Percentiles rank a stretch among this genome's conserved stretches.
phyloP scores from a whole-genome alignment of 2,888 invertebrate species.

The Troglohyphantes excavatus region DNA sequence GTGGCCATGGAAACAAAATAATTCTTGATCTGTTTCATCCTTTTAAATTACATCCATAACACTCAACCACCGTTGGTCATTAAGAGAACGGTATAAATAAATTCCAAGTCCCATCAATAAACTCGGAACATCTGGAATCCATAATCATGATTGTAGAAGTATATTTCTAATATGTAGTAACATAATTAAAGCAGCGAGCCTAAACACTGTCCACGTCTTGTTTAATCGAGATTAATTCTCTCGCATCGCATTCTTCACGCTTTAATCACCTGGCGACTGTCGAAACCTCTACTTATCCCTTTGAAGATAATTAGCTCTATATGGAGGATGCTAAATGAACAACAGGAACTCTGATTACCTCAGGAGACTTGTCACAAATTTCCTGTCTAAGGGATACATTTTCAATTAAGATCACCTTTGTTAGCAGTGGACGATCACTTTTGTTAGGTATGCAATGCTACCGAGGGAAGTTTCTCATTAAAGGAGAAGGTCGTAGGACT shows the following conservation, averaged over 20 bases:
- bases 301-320: constrained; percentile 76
- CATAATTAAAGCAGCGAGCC: constrained; percentile 67
- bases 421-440: constrained; percentile 61
- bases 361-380: constrained; percentile 66
- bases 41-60: too few species aligned
- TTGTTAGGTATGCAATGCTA: constrained; percentile 24
- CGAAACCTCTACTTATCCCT: constrained; percentile 77
- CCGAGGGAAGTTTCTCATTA: constrained; percentile 39
- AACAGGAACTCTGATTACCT: constrained; percentile 74
- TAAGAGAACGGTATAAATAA: not conserved
- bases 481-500: not conserved
- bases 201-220: constrained; percentile 75
- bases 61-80: too few species aligned
- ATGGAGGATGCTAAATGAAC: constrained; percentile 72
- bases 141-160: constrained; percentile 64
- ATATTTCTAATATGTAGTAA: constrained; percentile 66
- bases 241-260: constrained; percentile 74
- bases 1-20: too few species aligned
- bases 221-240: constrained; percentile 77
- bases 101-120: not conserved
- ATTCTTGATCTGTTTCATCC: too few species aligned
- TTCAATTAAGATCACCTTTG: constrained; percentile 74
- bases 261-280: constrained; percentile 72
- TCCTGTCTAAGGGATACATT: constrained; percentile 65
- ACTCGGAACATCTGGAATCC: constrained; percentile 15